Base-by-base conservation (phyloP, 2,888 invertebrate species). In the Himalopsyche tibetana region DNA sequence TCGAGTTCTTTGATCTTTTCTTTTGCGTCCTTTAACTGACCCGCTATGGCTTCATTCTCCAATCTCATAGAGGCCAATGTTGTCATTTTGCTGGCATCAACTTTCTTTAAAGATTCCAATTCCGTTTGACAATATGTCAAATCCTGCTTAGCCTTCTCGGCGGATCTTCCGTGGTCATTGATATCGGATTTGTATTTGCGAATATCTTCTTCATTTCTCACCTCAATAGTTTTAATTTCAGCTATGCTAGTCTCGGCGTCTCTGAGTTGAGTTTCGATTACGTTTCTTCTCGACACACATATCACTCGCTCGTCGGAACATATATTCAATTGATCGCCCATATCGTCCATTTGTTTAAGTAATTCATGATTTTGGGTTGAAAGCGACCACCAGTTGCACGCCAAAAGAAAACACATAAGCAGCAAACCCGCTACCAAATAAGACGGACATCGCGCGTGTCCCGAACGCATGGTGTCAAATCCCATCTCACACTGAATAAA, bases 71-170 rank as follows among this genome's bases (percentile, higher is more conserved):
- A 92, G 85, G 93, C 93, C 87, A 93, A 90, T 74, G 92, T 92
- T 12, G 92, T 92, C 69, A 92, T 90, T 88, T 92, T 92, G 89
- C 92, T 93, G 1, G 92, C 90, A 90, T 93, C 93, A n/a, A 93
- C 90, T 88, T 92, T 93, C 88, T 93, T 92, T 80, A 93, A 89
- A 11, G 93, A 93, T 82, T 92, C 92, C 82, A 93, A 89, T 88
- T 93, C 93, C 42, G 93, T 92, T 88, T 92, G 92, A 89, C 93
- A 93, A 56, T 82, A 82, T 0, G 55, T 63, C 15, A 84, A 38
- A 45, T 86, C 85, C 51, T 86, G 83, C 80, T 84, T 86, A 12
- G 63, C 36, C 15, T 84, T 85, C 17, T 85, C 69, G 15, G 74
- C 74, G 5, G 84, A 82, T 42, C 85, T 88, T 17, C 84, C 85